Conservation (phyloP, 2,113 vertebrate genomes). For the Anguilla japonica region DNA sequence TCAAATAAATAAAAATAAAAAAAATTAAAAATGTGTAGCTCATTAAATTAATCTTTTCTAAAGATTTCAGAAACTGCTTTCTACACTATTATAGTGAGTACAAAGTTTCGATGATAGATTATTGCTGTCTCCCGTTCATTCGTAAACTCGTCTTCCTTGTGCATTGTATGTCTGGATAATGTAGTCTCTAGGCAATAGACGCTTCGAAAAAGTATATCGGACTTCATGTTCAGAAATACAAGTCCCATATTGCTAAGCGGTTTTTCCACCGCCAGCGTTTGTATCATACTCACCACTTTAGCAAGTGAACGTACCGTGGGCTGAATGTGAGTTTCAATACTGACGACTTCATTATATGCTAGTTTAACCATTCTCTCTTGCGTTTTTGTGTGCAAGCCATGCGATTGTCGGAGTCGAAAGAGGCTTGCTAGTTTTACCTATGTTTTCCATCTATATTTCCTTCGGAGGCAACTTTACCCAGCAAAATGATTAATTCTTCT, state of each 20-base stretch:
- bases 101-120: constrained; percentile 11
- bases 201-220: background rate
- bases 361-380: background rate
- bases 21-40: too few relatives aligned
- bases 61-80: too few relatives aligned
- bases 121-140: constrained; percentile 5
- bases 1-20: too few relatives aligned
- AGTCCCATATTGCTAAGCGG: constrained; percentile 39
- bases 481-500: background rate
- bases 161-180: constrained; percentile 35
- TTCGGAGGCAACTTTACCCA: background rate
- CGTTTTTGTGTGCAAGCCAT: background rate
- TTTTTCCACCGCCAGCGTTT: background rate
- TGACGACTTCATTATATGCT: background rate
- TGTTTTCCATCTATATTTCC: background rate
- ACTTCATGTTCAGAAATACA: constrained; percentile 40
- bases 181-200: constrained; percentile 44
- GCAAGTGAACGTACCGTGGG: constrained; percentile 24
- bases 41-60: too few relatives aligned
- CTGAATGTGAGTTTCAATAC: constrained; percentile 27
- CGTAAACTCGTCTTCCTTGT: background rate
- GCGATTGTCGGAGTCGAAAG: background rate
- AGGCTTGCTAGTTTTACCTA: background rate
- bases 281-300: constrained; percentile 13
- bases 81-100: too few relatives aligned